Evolutionary conservation across 2,113 vertebrate genomes (phyloP).

Genomic region (Steatornis caripensis): DNA sequence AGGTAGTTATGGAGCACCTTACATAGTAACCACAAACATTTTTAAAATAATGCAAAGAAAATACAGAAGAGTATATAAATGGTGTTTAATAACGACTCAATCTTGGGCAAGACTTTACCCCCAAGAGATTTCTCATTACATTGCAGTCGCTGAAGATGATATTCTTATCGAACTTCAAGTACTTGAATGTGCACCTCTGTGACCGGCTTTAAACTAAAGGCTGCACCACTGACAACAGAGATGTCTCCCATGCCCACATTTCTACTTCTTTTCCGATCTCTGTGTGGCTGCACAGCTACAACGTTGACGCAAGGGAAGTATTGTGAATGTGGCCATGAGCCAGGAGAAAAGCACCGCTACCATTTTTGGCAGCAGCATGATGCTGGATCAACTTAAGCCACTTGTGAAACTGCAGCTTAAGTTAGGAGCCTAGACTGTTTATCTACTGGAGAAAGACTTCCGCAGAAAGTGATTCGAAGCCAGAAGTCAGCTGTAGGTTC

Average conservation of each 20-base stretch:
- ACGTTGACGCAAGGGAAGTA: fast-evolving
- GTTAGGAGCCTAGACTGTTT: background rate
- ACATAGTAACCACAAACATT: background rate
- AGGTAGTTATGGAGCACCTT: background rate
- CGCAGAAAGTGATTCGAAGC: background rate
- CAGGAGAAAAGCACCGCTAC: background rate
- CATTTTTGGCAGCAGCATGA: background rate
- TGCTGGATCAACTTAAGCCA: background rate
- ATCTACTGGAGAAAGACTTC: background rate
- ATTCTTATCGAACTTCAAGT: background rate
- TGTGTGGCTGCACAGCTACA: background rate
- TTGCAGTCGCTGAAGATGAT: background rate
- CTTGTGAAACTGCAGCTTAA: background rate
- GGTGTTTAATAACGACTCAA: background rate
- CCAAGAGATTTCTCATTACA: background rate
- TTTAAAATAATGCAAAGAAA: background rate
- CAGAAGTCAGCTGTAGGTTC: background rate
- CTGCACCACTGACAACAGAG: background rate
- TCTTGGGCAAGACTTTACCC: background rate
- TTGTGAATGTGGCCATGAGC: background rate
- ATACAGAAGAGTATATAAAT: background rate
- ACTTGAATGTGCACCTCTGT: background rate
- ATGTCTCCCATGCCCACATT: background rate
- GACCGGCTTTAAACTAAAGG: background rate
- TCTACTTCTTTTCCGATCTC: background rate